Evolutionary conservation across 2,888 invertebrate genomes (phyloP).

Genomic region (Phanerotoma sp.): DNA sequence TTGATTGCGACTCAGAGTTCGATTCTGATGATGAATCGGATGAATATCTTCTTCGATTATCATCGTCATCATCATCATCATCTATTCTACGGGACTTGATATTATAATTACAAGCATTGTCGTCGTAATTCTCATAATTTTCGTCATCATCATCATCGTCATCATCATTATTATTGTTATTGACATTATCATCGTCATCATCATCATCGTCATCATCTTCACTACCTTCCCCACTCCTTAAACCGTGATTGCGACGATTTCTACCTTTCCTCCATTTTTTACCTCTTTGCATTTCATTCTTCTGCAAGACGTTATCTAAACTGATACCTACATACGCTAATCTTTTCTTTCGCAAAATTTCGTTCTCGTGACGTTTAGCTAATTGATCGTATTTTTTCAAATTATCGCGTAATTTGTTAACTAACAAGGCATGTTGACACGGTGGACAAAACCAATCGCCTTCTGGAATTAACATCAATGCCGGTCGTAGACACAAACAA

Average conservation of each 20-base stretch:
- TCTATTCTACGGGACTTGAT: constrained; percentile 30
- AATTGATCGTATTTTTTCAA: constrained; percentile 76
- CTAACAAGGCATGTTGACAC: constrained; percentile 81
- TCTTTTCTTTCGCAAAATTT: constrained; percentile 68
- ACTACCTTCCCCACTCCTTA: too few species aligned
- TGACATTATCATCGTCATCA: constrained; percentile 29
- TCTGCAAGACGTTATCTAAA: constrained; percentile 69
- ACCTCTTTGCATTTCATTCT: constrained; percentile 38
- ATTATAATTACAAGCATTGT: constrained; percentile 12
- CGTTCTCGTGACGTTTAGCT: constrained; percentile 67
- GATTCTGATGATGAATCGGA: constrained; percentile 48
- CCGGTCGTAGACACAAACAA: constrained; percentile 90
- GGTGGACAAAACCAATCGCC: constrained; percentile 99
- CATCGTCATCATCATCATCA: constrained; percentile 27
- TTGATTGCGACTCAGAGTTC: constrained; percentile 41
- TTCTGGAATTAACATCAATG: constrained; percentile 91
- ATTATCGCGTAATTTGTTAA: constrained; percentile 73
- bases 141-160: constrained; percentile 29
- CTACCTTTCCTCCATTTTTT: too few species aligned
- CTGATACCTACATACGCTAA: constrained; percentile 76
- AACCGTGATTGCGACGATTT: background rate
- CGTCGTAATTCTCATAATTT: constrained; percentile 32
- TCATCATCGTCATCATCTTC: constrained; percentile 27
- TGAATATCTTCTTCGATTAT: constrained; percentile 33
- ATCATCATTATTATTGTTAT: constrained; percentile 36